phyloP scores from a whole-genome alignment of 2,113 vertebrate genomes.

The Chlorodrepanis virens region DNA sequence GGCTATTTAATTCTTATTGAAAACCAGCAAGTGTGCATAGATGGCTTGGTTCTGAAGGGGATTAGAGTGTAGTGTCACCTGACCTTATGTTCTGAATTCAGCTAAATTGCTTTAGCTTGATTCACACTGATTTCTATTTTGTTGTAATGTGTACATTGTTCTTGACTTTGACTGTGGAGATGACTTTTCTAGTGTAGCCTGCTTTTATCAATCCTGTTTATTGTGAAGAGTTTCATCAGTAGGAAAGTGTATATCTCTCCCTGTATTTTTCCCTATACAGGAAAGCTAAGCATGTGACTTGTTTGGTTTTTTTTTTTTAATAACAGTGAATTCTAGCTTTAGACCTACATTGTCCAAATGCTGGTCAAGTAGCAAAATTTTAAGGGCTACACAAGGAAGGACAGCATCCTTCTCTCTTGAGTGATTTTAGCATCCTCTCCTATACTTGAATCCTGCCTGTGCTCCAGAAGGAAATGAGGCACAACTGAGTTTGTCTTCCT shows the following conservation, averaged over 20 bases:
- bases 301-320: background rate
- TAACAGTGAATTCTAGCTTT: background rate
- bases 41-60: background rate
- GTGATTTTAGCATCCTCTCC: background rate
- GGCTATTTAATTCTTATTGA: background rate
- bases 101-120: background rate
- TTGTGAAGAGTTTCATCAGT: background rate
- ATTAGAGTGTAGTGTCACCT: background rate
- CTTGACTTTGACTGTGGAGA: background rate
- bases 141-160: background rate
- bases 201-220: background rate
- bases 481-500: accelerated
- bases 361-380: background rate
- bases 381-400: background rate
- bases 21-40: background rate
- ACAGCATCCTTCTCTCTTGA: background rate
- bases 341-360: background rate
- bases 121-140: background rate
- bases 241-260: background rate
- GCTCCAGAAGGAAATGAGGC: background rate
- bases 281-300: background rate
- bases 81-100: background rate
- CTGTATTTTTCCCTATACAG: background rate
- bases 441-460: background rate
- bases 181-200: background rate